phyloP scores from a whole-genome alignment of 2,797 vertebrate genomes.

The Protosalanx chinensis region DNA sequence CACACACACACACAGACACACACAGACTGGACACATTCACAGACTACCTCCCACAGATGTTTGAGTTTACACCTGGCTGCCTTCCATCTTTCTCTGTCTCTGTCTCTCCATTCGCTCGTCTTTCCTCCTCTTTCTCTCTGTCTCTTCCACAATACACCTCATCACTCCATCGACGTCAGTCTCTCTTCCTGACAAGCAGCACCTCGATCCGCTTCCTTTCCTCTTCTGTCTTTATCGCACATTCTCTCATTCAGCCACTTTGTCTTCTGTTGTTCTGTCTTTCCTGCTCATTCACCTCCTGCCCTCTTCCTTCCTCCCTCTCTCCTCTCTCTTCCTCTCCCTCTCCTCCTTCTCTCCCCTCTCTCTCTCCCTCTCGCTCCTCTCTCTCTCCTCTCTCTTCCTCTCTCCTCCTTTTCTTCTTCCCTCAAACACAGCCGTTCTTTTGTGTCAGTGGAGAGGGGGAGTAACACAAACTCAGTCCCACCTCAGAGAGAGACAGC shows the following conservation, averaged over 20 bases:
- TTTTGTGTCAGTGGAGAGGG: slow-evolving; percentile 50
- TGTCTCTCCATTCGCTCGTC: slow-evolving; percentile 24
- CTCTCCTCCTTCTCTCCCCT: slow-evolving; percentile 27
- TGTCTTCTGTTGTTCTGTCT: neutral
- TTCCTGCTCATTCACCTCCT: neutral
- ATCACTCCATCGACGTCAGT: neutral
- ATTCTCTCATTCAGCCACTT: neutral
- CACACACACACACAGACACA: slow-evolving; percentile 4
- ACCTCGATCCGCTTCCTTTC: neutral
- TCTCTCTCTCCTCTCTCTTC: slow-evolving; percentile 3
- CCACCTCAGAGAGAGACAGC: slow-evolving; percentile 53
- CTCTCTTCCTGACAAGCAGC: neutral
- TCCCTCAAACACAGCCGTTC: slow-evolving; percentile 45
- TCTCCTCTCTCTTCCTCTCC: slow-evolving; percentile 13
- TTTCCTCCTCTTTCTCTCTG: slow-evolving; percentile 28
- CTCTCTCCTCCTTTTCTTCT: slow-evolving; percentile 30
- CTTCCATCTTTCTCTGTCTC: slow-evolving; percentile 33
- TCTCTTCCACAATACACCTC: slow-evolving; percentile 20
- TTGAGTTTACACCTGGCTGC: slow-evolving; percentile 54
- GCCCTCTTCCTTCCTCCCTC: neutral
- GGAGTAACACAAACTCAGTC: slow-evolving; percentile 61
- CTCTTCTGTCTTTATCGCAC: neutral
- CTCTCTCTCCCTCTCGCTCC: no score
- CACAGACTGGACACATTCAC: slow-evolving; percentile 1
- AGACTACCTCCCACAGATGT: slow-evolving; percentile 51